These are phyloP conservation scores for Nemapogon koenigi DNA, from an alignment of 2,888 invertebrate genomes.

Conservation along the genomic window DNA sequence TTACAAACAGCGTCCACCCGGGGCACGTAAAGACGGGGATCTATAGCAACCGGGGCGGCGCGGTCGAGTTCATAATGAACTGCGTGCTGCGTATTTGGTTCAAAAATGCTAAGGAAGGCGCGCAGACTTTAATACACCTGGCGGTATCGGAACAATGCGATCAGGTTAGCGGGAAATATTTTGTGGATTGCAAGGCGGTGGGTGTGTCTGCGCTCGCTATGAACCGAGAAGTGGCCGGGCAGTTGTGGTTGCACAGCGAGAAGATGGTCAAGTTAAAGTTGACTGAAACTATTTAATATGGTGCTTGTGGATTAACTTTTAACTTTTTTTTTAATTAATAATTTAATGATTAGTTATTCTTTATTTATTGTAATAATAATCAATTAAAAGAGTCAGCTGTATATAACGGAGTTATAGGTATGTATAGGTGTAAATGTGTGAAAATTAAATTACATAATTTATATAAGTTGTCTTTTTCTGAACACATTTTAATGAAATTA, in stretches of 20 bases:
- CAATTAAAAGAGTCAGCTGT: no score
- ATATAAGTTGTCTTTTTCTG: no score
- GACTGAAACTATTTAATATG: slow-evolving; percentile 28
- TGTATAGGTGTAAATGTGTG: no score
- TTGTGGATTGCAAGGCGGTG: slow-evolving; percentile 75
- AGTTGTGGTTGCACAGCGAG: slow-evolving; percentile 74
- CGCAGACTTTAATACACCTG: slow-evolving; percentile 78
- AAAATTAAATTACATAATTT: no score
- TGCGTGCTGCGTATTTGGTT: slow-evolving; percentile 73
- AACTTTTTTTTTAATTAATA: no score
- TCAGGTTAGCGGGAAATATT: slow-evolving; percentile 77
- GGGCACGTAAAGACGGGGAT: slow-evolving; percentile 84
- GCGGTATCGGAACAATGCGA: slow-evolving; percentile 79
- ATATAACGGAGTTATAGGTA: no score
- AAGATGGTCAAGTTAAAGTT: slow-evolving; percentile 36
- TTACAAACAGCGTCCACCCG: slow-evolving; percentile 84
- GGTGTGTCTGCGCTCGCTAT: slow-evolving; percentile 66
- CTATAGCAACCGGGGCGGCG: slow-evolving; percentile 70
- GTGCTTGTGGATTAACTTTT: no score
- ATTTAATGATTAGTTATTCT: no score
- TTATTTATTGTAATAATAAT: no score
- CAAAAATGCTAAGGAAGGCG: slow-evolving; percentile 79
- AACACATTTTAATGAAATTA: no score
- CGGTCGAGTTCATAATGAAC: slow-evolving; percentile 58
- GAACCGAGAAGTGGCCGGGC: slow-evolving; percentile 72